Conservation (phyloP, 2,797 vertebrate genomes). For the Anolis apletophallus region DNA sequence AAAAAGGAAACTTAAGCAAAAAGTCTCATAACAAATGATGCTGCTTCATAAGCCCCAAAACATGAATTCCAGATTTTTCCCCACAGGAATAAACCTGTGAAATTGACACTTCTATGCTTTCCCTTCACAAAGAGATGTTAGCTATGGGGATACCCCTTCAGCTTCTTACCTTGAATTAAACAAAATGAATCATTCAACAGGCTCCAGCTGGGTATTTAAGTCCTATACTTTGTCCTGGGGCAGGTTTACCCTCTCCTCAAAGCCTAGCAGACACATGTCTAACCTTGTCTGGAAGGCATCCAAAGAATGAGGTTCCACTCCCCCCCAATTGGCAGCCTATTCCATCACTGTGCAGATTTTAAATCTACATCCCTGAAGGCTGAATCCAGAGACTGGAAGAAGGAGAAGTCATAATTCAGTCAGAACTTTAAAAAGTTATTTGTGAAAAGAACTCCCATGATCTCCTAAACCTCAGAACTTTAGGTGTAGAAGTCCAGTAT, state of each 20-base stretch:
- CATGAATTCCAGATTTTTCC: not conserved
- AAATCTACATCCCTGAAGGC: not conserved
- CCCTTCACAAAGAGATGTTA: not conserved
- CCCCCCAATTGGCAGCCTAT: not conserved
- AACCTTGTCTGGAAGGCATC: conserved; percentile 15
- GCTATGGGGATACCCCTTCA: not conserved
- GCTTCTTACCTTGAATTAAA: not conserved
- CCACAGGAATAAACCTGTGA: not conserved
- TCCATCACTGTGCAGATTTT: not conserved
- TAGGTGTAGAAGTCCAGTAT: no score
- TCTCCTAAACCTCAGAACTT: no score
- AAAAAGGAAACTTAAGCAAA: not conserved
- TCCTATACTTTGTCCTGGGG: not conserved
- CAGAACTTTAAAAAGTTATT: no score
- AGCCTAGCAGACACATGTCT: conserved; percentile 2
- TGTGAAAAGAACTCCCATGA: no score
- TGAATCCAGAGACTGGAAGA: no score
- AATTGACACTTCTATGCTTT: not conserved
- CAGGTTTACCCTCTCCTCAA: not conserved
- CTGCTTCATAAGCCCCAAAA: not conserved
- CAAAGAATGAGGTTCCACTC: conserved; percentile 9
- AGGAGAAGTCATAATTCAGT: no score
- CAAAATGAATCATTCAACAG: not conserved
- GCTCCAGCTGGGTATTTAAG: not conserved
- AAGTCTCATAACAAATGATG: not conserved